Evolutionary conservation across 2,797 vertebrate species (phyloP), one percentile per base, ranked within the genome.

Genomic region (Oryzias sinensis): DNA sequence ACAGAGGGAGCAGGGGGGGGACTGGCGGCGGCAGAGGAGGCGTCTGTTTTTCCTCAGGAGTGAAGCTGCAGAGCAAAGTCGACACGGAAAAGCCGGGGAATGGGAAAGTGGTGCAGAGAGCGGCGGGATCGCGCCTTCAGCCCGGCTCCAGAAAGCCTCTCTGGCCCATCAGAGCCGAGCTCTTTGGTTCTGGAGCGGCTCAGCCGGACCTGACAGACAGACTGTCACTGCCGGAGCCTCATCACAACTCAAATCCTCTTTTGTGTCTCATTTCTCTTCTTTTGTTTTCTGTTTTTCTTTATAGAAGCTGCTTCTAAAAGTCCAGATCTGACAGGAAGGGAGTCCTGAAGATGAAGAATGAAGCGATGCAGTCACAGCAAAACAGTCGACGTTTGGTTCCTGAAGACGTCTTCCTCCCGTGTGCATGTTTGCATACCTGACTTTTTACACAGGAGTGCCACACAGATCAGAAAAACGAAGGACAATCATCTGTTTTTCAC

Each of bases 21-120:
- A 50, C 48, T 68, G 16, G 65, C 29, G 74, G 81, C 55, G 61
- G 84, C 73, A 76, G 75, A 48, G 59, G 75, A 50, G 72, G 71
- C 67, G 79, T 89, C 89, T 92, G 89, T 80, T 93, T 92, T 91
- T 84, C 84, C 81, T 92, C 91, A 88, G 65, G 62, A 66, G 56
- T 45, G 43, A 65, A 80, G 65, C 81, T 70, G 66, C 55, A 1
- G 43, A 89, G 72, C 80, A 69, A 84, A 90, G 82, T 25, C 70
- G 79, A 87, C 85, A 53, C 83, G 83, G 77, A 72, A 83, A 88
- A 86, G 81, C 88, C 74, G 49, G 79, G 79, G 83, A 88, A 87
- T 87, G 87, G 81, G 77, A 89, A 87, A 68, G 80, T 72, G 56
- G 77, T 77, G 81, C 73, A 59, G 78, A 70, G 84, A 66, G 75